Evolutionary conservation across 2,888 invertebrate genomes (phyloP).

Genomic region (Dicroscelio sp.): DNA sequence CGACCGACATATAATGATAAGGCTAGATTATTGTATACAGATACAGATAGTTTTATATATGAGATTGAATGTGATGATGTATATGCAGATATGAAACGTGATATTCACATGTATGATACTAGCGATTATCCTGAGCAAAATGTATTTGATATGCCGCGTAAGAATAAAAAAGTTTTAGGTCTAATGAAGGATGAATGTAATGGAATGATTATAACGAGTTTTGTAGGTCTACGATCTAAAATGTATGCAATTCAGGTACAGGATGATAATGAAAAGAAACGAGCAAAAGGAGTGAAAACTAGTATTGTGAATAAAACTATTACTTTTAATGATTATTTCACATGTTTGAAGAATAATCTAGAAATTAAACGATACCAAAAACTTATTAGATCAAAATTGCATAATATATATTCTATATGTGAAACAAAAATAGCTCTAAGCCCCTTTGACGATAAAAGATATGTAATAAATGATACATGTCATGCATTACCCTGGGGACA

Average conservation of each 20-base stretch:
- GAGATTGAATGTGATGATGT: slow-evolving; percentile 6
- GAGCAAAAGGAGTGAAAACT: slow-evolving; percentile 3
- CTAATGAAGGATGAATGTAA: slow-evolving; percentile 73
- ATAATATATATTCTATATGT: slow-evolving; percentile 17
- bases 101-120: slow-evolving; percentile 88
- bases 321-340: slow-evolving; percentile 2
- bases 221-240: neutral
- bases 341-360: neutral
- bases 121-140: slow-evolving; percentile 73
- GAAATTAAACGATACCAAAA: slow-evolving; percentile 8
- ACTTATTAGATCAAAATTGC: slow-evolving; percentile 27
- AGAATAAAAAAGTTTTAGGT: neutral
- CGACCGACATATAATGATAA: neutral
- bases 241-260: neutral
- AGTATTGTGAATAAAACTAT: neutral
- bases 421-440: slow-evolving; percentile 35
- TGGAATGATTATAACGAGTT: slow-evolving; percentile 21
- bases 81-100: slow-evolving; percentile 70
- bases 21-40: neutral
- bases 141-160: neutral
- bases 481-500: slow-evolving; percentile 30
- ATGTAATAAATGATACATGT: neutral
- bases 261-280: neutral
- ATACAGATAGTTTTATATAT: neutral
- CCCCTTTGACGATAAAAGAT: slow-evolving; percentile 27